Evolutionary conservation across 2,797 vertebrate genomes (phyloP), one percentile per base, ranked within the genome.

Genomic region (Oreochromis grahami): DNA sequence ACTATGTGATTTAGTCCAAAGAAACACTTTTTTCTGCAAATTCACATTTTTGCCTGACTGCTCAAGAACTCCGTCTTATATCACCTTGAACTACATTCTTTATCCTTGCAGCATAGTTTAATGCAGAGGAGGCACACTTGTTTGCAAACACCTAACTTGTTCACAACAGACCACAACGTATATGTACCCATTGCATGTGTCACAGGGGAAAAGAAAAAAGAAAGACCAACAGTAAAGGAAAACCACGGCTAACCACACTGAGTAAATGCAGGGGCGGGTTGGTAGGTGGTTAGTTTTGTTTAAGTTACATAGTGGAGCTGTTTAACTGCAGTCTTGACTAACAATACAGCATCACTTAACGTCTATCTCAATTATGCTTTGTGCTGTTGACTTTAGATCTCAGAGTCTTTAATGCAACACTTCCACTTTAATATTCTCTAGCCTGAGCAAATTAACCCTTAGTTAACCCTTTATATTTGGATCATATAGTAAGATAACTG

Each of bases 41-140:
- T 72, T 2, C 15, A 48, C 21, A 26, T 70, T 70, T 45, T 0
- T 43, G 21, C 65, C 24, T 70, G 9, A 45, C 41, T 70, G 14
- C 6, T 72, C 15, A 26, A 72, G 15, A 26, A 72, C 29, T 72
- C 15, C 24, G 29, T 45, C 41, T 11, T 24, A 48, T 48, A 29
- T 72, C 68, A 72, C 14, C 24, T 29, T 63, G 10, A 63, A 38
- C 58, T 63, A 63, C 58, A n/a, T 19, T 63, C 34, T 38, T 63
- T 63, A 63, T 34, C 19, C 11, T 63, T 38, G 58, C 58, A 72
- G 41, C 3, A 48, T 48, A 26, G 43, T 72, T 72, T 72, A 72
- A 45, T 48, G 26, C 15, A 48, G 15, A 48, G 24, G 68, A 29
- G 43, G 24, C 1, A 0, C 24, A 7, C 43, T 45, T 72, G 41